Evolutionary conservation across 2,113 vertebrate species (phyloP).

Genomic region (Zeus faber): DNA sequence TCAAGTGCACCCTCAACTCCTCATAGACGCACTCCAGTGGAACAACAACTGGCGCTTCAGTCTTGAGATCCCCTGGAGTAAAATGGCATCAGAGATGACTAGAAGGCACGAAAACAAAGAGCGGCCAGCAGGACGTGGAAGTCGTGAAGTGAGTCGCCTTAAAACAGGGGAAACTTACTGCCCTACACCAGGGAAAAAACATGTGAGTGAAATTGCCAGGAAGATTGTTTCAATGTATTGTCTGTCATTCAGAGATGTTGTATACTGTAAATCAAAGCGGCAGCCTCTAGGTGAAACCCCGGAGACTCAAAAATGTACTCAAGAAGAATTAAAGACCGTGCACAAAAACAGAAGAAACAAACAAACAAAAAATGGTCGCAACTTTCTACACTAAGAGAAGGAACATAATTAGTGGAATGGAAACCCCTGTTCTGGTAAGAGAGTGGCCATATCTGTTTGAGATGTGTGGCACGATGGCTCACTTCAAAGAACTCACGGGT

Average conservation of each 20-base stretch:
- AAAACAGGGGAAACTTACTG: slow-evolving; percentile 16
- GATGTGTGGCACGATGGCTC: neutral
- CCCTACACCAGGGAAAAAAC: slow-evolving; percentile 25
- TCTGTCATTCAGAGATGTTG: slow-evolving; percentile 12
- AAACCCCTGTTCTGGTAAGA: neutral
- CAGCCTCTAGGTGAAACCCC: neutral
- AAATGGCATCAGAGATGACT: slow-evolving; percentile 9
- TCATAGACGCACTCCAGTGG: slow-evolving; percentile 6
- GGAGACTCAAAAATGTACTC: neutral
- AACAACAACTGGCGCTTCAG: slow-evolving; percentile 11
- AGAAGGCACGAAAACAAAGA: slow-evolving; percentile 22
- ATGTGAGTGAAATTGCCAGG: slow-evolving; percentile 23
- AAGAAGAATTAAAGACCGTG: neutral
- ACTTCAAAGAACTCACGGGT: neutral
- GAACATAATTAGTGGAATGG: neutral
- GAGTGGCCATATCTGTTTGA: neutral
- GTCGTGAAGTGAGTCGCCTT: slow-evolving; percentile 19
- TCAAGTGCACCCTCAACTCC: slow-evolving; percentile 5
- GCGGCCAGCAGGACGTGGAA: slow-evolving; percentile 11
- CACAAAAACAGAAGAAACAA: neutral
- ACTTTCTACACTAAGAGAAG: neutral
- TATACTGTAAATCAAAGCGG: neutral
- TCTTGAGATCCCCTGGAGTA: slow-evolving; percentile 16
- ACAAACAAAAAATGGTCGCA: neutral
- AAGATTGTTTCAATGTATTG: slow-evolving; percentile 20